Evolutionary conservation across 2,888 invertebrate species (phyloP).

Genomic region (Cordilura impudica): DNA sequence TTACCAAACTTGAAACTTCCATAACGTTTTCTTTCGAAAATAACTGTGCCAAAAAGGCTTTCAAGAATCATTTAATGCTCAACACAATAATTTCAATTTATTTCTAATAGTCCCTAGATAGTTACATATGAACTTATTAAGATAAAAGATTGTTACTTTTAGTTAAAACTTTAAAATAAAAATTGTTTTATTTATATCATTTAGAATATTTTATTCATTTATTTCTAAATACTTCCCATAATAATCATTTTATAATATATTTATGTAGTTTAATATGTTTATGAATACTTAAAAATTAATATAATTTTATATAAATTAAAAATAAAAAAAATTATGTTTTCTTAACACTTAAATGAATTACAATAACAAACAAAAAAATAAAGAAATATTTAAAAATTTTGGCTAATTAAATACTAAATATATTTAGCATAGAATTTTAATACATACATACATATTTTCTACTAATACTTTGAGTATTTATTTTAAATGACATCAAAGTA

Average conservation of each 20-base stretch:
- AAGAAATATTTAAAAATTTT: conserved; percentile 50
- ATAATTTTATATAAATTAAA: conserved; percentile 55
- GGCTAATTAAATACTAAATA: conserved; percentile 60
- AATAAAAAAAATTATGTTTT: background rate
- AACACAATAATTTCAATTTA: too few species aligned
- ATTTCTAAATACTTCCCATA: conserved; percentile 51
- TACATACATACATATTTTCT: conserved; percentile 39
- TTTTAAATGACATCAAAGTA: conserved; percentile 42
- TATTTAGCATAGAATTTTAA: conserved; percentile 50
- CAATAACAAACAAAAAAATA: conserved; percentile 32
- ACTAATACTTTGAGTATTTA: conserved; percentile 59
- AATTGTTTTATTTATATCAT: background rate
- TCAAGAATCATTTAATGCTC: too few species aligned
- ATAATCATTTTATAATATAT: conserved; percentile 44
- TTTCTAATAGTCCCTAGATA: too few species aligned
- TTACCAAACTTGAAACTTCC: too few species aligned
- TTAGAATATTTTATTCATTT: conserved; percentile 37
- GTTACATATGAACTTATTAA: too few species aligned
- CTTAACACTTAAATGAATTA: conserved; percentile 45
- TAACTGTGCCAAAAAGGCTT: too few species aligned
- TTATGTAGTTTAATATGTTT: conserved; percentile 26
- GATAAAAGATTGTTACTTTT: too few species aligned
- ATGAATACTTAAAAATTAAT: conserved; percentile 51
- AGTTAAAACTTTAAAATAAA: too few species aligned
- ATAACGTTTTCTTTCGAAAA: too few species aligned